phyloP scores from a whole-genome alignment of 2,888 invertebrate species.

The Scrobipalpa costella region DNA sequence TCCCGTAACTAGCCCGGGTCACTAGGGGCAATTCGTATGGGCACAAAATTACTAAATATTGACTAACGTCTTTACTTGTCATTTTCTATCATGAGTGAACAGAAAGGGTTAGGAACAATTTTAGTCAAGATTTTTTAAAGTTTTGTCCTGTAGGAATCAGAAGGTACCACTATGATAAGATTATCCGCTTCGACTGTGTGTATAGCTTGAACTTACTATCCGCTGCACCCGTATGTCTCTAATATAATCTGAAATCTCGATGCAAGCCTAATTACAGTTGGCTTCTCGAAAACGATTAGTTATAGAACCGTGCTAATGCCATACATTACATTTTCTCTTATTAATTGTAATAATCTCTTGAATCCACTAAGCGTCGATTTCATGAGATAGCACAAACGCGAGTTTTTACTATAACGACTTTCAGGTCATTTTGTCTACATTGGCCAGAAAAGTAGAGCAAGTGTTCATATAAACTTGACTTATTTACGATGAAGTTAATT shows the following conservation, averaged over 20 bases:
- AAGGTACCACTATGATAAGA: too few relatives aligned
- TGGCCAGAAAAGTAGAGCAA: background rate
- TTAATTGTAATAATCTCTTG: background rate
- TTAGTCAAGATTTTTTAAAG: too few relatives aligned
- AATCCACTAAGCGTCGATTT: background rate
- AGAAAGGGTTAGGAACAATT: too few relatives aligned
- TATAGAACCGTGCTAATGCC: conserved; percentile 30
- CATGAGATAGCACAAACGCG: background rate
- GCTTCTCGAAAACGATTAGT: conserved; percentile 23
- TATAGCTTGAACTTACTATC: background rate
- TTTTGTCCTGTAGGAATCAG: too few relatives aligned
- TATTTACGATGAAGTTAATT: too few relatives aligned
- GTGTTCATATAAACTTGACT: background rate
- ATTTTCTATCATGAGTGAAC: too few relatives aligned
- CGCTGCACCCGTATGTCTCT: background rate
- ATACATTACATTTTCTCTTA: conserved; percentile 27
- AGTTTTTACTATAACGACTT: conserved; percentile 2
- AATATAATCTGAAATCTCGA: conserved; percentile 7
- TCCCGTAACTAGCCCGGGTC: too few relatives aligned
- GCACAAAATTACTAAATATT: too few relatives aligned
- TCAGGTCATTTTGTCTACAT: background rate
- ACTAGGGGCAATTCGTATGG: too few relatives aligned
- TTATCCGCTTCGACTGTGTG: background rate
- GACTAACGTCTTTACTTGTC: too few relatives aligned
- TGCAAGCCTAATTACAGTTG: conserved; percentile 27